phyloP scores from a whole-genome alignment of 2,113 vertebrate species.

The Spea bombifrons region DNA sequence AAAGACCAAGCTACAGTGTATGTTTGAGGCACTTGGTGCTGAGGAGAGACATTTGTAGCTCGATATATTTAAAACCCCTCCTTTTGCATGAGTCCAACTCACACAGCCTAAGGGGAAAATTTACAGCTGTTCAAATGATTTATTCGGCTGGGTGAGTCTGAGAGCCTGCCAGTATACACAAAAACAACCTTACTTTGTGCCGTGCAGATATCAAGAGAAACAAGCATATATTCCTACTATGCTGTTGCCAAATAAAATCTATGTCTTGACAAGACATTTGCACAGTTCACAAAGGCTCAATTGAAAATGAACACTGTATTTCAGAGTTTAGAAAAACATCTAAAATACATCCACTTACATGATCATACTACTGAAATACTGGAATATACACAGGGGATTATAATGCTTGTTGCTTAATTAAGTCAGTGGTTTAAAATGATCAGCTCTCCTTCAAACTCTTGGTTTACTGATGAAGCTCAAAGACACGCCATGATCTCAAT shows the following conservation, averaged over 20 bases:
- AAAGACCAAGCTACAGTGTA: no score
- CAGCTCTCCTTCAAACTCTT: no score
- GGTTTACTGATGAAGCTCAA: no score
- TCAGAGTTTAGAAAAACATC: not conserved
- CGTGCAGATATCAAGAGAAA: slow-evolving; percentile 10
- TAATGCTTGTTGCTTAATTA: no score
- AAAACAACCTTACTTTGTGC: slow-evolving; percentile 33
- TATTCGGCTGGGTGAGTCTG: slow-evolving; percentile 11
- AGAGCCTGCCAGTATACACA: slow-evolving; percentile 30
- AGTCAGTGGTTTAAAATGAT: no score
- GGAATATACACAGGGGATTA: no score
- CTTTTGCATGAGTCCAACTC: slow-evolving; percentile 20
- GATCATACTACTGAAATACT: not conserved
- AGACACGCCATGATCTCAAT: no score
- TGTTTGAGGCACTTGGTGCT: not conserved
- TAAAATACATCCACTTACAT: slow-evolving; percentile 15
- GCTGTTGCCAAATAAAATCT: slow-evolving; percentile 17
- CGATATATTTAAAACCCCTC: slow-evolving; percentile 14
- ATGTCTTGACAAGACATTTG: slow-evolving; percentile 12
- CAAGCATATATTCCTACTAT: not conserved
- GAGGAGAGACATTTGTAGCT: not conserved
- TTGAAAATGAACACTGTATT: slow-evolving; percentile 16
- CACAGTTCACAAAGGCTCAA: slow-evolving; percentile 1
- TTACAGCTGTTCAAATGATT: slow-evolving; percentile 42
- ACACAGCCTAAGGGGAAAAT: slow-evolving; percentile 13